Conservation (phyloP, 23 tunicate species). For the Phallusia fumigata region DNA sequence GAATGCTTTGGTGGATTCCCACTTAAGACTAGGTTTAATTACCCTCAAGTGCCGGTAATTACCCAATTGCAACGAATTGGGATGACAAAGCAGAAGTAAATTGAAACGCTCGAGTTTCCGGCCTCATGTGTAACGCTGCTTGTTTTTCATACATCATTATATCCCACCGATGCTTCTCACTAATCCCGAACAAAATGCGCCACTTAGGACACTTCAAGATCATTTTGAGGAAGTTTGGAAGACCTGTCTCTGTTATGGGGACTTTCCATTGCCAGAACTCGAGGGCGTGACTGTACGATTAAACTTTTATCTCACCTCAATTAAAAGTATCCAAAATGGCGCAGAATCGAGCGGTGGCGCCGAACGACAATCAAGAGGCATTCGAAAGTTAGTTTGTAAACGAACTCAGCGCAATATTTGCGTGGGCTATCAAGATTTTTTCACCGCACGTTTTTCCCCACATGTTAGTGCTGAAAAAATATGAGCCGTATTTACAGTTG, state of each 20-base stretch:
- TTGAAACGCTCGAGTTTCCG: not conserved
- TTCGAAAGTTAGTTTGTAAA: not conserved
- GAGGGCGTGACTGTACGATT: not conserved
- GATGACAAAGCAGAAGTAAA: not conserved
- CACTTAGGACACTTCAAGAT: too few relatives aligned
- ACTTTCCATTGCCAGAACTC: not conserved
- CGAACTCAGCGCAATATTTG: not conserved
- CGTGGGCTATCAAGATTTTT: not conserved
- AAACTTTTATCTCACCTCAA: not conserved
- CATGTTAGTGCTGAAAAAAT: not conserved
- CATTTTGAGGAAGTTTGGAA: not conserved
- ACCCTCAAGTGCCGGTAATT: not conserved
- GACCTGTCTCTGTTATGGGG: not conserved
- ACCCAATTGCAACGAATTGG: not conserved
- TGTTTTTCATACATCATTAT: too few relatives aligned
- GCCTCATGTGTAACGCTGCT: not conserved
- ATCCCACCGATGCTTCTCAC: too few relatives aligned
- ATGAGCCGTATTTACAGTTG: not conserved
- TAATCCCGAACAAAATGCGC: too few relatives aligned
- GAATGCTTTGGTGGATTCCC: not conserved
- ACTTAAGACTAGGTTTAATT: not conserved
- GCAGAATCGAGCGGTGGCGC: not conserved
- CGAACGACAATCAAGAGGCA: not conserved
- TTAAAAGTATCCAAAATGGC: constrained; percentile 4
- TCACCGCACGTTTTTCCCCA: not conserved